Base-by-base conservation (phyloP, 92 coral and sea anemone genomes). In the Siderastrea radians region DNA sequence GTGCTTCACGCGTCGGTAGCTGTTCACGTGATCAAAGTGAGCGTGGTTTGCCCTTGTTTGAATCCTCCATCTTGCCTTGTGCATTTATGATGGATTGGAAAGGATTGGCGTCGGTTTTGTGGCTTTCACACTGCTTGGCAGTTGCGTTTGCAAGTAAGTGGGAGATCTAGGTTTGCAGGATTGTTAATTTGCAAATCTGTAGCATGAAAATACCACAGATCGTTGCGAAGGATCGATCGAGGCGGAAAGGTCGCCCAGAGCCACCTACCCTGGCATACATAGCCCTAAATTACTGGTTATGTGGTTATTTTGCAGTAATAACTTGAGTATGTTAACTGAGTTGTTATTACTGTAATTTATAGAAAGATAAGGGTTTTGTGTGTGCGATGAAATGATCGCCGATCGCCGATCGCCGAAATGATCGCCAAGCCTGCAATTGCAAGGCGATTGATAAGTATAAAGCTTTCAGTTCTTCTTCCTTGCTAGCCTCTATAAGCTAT, bases 11-110 rank as follows among this genome's bases (percentile, higher is more conserved):
- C 87, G 78, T 83, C 80, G 77, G 61, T 16, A 19, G 51, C 13
- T 49, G 58, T 38, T 83, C 87, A 83, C 87, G 87, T 83, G 87
- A 83, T 44, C 7, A 10, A 46, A 38, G n/a, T 52, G 64, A 83
- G 80, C 87, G 73, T 83, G 80, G 70, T 59, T 83, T 61, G 46
- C 62, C 64, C 15, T 63, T 12, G 51, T 59, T 73, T 19, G 84
- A 80, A 59, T 74, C 80, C 80, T 55, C 86, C 86, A 82, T 73
- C 45, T 57, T 83, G 47, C 43, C 63, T 72, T 62, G 68, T 58
- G 78, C 19, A 82, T 74, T 26, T 46, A 46, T 50, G 80, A 84
- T 84, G 87, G 87, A 53, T 61, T 50, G 14, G 51, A 84, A 74
- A 66, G 46, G 79, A 15, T 26, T 74, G 9, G 73, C 52, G 54